Base-by-base conservation (phyloP, 2,888 invertebrate species). In the Auanema freiburgensis region DNA sequence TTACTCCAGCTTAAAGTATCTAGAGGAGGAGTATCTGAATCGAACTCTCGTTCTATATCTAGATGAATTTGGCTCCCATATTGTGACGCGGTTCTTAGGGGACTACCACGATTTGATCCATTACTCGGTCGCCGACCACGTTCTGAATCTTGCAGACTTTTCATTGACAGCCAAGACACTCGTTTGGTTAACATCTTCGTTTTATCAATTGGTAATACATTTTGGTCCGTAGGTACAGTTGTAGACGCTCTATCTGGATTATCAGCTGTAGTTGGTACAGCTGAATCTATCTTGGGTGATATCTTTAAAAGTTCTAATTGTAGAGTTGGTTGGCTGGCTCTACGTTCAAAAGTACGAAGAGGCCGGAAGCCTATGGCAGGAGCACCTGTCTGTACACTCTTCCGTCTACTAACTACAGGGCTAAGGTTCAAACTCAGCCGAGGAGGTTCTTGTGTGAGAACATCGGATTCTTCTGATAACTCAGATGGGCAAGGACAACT, bases 1-100 rank as follows among this genome's bases (percentile, higher is more conserved):
- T 78, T 78, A 67, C 78, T 80, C 81, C 81, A 81, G 65, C 74
- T 75, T 55, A 81, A 68, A n/a, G 81, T 79, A 65, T 81, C 81
- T 62, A 81, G 70, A 24, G 81, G 81, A 25, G 81, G 81, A 12
- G 81, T 81, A 58, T 81, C 81, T 42, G 73, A 76, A 54, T 81
- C 81, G 52, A 82, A 68, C 55, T 82, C 81, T 33, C 60, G 63
- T 49, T 68, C 70, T 23, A 63, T 58, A 14, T 51, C 64, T 33
- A 65, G 60, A 46, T 65, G 53, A 23, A 67, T 67, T 61, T 69
- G 68, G 11, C 67, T 69, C 16, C 75, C 71, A 59, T 66, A 66
- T 51, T 71, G 66, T 5, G 64, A 65, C 21, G 64, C 63, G 3
- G 70, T 72, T 50, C 70, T 56, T 46, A 65, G 66, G 16, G 72